A percentile compares a stretch with the other conserved stretches of the same genome.
These are phyloP conservation scores for Biston betularia DNA, from an alignment of 2,888 invertebrate species.

Conservation along the genomic window DNA sequence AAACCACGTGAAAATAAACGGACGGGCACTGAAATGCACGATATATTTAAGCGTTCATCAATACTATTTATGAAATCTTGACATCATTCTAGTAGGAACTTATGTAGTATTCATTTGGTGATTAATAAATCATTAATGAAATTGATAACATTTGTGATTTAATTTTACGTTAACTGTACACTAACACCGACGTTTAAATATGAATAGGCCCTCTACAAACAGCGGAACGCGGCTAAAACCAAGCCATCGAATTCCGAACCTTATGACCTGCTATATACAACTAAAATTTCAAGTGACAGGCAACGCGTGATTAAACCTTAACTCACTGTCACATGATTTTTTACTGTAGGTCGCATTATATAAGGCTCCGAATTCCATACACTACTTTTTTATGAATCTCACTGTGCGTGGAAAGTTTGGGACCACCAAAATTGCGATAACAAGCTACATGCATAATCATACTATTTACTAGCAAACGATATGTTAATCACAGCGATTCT, in stretches of 20 bases:
- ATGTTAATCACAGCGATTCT: conserved; percentile 56
- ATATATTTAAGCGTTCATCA: not conserved
- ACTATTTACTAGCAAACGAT: conserved; percentile 54
- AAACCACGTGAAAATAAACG: conserved; percentile 7
- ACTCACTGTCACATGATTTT: not conserved
- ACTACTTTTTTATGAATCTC: not conserved
- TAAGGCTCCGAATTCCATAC: not conserved
- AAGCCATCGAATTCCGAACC: not conserved
- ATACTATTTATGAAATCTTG: not conserved
- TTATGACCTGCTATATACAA: not conserved
- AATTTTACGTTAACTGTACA: conserved; percentile 16
- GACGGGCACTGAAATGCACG: not conserved
- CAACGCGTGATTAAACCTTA: not conserved
- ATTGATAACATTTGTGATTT: conserved; percentile 36
- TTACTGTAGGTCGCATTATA: not conserved
- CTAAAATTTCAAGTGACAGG: not conserved
- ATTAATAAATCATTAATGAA: conserved; percentile 6
- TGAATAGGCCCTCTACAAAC: not conserved
- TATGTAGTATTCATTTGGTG: conserved; percentile 14
- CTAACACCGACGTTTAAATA: conserved; percentile 1
- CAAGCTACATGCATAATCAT: conserved; percentile 53
- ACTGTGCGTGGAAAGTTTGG: not conserved
- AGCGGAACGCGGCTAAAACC: not conserved
- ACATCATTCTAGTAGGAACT: conserved; percentile 23
- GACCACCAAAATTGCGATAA: conserved; percentile 31